Conservation (phyloP, 2,888 invertebrate species). For the Serripes groenlandicus region DNA sequence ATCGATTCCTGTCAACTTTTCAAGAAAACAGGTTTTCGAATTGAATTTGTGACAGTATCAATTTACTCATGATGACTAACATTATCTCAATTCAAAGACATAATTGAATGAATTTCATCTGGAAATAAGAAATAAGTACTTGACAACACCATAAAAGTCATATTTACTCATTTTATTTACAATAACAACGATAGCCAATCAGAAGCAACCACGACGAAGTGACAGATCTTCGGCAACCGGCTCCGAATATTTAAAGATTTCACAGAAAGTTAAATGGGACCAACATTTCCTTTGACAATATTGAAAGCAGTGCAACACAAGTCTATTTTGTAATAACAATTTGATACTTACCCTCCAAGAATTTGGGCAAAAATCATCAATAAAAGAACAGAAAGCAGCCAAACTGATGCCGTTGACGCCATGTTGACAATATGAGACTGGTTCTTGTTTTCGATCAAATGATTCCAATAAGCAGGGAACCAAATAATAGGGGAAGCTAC, state of each 20-base stretch:
- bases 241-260: background rate
- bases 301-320: background rate
- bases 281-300: background rate
- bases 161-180: slow-evolving; percentile 5
- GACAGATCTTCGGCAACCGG: slow-evolving; percentile 7
- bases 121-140: no score
- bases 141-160: no score
- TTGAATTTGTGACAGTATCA: no score
- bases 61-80: no score
- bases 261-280: background rate
- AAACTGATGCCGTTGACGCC: slow-evolving; percentile 51
- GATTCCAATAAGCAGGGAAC: no score
- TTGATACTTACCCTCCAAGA: slow-evolving; percentile 55
- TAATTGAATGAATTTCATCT: no score
- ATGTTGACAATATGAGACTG: no score
- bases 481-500: no score
- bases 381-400: slow-evolving; percentile 40
- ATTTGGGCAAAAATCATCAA: slow-evolving; percentile 54
- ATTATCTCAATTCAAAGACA: no score
- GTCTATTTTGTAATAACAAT: background rate
- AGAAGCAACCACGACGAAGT: slow-evolving; percentile 23
- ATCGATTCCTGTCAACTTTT: no score
- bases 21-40: no score
- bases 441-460: no score
- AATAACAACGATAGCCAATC: background rate